Evolutionary conservation across 2,888 invertebrate species (phyloP).

Genomic region (Clitarchus hookeri): DNA sequence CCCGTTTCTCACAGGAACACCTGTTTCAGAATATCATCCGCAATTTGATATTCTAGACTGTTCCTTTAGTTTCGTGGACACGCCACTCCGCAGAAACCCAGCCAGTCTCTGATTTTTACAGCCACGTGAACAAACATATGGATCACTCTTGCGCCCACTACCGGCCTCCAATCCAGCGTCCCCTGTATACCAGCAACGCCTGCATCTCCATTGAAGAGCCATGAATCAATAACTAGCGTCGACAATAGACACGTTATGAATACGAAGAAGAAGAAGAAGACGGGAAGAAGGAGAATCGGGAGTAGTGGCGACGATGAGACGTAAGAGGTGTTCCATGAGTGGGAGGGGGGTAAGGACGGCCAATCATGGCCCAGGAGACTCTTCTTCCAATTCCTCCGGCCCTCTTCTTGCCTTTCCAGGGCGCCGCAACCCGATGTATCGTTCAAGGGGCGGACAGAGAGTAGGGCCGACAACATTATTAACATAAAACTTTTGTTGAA

Average conservation of each 20-base stretch:
- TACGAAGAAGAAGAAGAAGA: background rate
- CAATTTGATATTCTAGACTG: no score
- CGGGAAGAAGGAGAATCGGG: background rate
- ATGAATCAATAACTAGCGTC: conserved; percentile 14
- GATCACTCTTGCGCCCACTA: background rate
- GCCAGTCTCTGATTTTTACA: no score
- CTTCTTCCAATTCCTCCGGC: background rate
- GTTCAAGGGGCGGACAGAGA: no score
- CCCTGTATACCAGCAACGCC: background rate
- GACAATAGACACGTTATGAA: conserved; percentile 14
- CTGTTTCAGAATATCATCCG: no score
- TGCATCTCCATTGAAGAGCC: background rate
- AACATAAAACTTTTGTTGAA: no score
- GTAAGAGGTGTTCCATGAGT: background rate
- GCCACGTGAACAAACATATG: background rate
- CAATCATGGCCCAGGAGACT: background rate
- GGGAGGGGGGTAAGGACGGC: background rate
- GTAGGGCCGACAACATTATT: no score
- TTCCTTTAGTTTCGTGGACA: no score
- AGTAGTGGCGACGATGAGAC: background rate
- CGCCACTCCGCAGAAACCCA: no score
- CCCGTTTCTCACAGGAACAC: no score
- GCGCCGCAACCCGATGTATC: background rate
- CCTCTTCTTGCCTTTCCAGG: background rate
- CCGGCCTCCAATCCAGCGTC: background rate